phyloP scores from a whole-genome alignment of 2,797 vertebrate species.

The Gobio occitaniae region DNA sequence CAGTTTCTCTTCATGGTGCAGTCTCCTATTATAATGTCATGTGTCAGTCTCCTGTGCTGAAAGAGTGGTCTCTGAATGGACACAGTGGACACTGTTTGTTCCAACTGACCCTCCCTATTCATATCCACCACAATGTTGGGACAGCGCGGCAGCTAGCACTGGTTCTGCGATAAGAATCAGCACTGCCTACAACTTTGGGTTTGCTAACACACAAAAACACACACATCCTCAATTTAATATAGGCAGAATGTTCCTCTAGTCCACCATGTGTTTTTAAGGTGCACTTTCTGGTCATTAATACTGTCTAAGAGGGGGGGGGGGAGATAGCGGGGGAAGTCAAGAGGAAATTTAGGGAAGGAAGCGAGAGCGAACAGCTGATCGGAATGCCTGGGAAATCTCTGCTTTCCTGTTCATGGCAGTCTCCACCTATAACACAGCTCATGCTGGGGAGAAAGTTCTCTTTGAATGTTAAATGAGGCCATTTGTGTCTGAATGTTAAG shows the following conservation, averaged over 20 bases:
- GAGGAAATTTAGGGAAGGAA: conserved; percentile 35
- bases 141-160: conserved; percentile 31
- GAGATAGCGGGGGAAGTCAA: background rate
- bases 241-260: background rate
- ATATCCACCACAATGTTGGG: conserved; percentile 35
- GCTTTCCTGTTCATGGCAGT: conserved; percentile 57
- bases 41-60: conserved; percentile 10
- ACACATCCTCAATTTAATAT: background rate
- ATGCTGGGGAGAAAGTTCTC: background rate
- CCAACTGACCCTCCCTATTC: conserved; percentile 38
- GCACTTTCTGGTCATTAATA: background rate
- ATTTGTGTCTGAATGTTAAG: conserved; percentile 19
- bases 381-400: conserved; percentile 56
- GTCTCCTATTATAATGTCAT: conserved; percentile 24
- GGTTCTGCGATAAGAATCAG: conserved; percentile 43
- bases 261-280: background rate
- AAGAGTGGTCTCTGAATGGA: conserved; percentile 38
- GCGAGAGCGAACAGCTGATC: conserved; percentile 55
- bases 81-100: conserved; percentile 47
- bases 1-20: conserved; percentile 1
- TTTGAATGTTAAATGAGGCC: background rate
- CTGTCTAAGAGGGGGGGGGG: background rate
- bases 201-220: conserved; percentile 17
- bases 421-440: conserved; percentile 51
- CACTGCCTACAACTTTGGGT: conserved; percentile 4